Conservation (phyloP, 1,140 invertebrate genomes). For the Arion vulgaris region DNA sequence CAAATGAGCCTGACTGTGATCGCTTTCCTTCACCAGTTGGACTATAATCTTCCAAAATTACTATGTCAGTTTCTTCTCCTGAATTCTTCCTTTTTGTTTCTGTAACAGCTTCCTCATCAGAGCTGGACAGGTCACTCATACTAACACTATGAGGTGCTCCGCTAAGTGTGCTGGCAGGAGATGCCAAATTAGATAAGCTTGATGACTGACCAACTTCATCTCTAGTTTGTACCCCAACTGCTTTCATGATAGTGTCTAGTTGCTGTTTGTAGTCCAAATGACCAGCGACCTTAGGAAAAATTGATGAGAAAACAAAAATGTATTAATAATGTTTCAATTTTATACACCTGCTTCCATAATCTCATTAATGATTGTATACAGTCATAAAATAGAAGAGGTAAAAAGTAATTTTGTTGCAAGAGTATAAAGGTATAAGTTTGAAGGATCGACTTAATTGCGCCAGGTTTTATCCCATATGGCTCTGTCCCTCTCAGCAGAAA, state of each 20-base stretch:
- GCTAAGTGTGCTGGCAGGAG: background rate
- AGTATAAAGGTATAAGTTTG: too few relatives aligned
- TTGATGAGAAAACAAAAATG: background rate
- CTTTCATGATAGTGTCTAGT: conserved; percentile 75
- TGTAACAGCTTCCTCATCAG: conserved; percentile 23
- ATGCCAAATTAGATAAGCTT: background rate
- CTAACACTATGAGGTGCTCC: background rate
- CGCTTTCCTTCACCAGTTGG: background rate
- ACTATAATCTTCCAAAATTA: conserved; percentile 32
- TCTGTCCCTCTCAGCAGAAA: too few relatives aligned
- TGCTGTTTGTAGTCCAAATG: conserved; percentile 79
- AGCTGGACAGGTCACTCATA: conserved; percentile 33
- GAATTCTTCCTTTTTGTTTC: background rate
- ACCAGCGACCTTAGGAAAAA: conserved; percentile 60
- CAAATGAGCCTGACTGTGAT: background rate
- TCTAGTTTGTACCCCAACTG: conserved; percentile 71
- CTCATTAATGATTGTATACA: too few relatives aligned
- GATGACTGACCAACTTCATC: conserved; percentile 42
- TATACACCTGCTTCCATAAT: too few relatives aligned
- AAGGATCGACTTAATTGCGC: too few relatives aligned
- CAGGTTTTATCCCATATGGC: too few relatives aligned
- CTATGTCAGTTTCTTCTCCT: background rate
- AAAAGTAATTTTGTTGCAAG: too few relatives aligned
- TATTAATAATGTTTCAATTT: background rate
- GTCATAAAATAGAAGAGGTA: too few relatives aligned